These are phyloP conservation scores for Saccopteryx bilineata DNA, from an alignment of 2,113 vertebrate genomes.

Conservation along the genomic window DNA sequence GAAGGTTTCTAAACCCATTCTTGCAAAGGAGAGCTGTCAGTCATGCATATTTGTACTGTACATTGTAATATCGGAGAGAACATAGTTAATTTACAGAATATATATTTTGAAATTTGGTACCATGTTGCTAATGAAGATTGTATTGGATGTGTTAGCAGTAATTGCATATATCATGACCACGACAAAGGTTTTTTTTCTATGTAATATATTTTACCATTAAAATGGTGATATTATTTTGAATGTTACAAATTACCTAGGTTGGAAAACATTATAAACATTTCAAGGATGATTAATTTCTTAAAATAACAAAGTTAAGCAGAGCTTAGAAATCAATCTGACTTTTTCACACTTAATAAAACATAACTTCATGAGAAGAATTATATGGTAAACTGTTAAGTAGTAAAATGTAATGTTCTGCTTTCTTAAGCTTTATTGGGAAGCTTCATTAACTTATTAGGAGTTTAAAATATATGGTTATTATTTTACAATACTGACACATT, in stretches of 20 bases:
- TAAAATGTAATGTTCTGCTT: conserved; percentile 65
- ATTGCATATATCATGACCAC: conserved; percentile 20
- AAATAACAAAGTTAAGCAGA: conserved; percentile 83
- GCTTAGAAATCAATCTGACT: conserved; percentile 80
- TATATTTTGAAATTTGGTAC: conserved; percentile 58
- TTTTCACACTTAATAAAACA: conserved; percentile 86
- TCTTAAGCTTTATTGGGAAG: background rate
- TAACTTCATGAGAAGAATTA: conserved; percentile 82
- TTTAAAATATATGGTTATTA: background rate
- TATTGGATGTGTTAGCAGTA: background rate
- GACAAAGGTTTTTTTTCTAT: conserved; percentile 44
- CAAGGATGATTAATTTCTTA: conserved; percentile 85
- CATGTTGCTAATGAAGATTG: conserved; percentile 23
- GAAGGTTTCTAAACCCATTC: background rate
- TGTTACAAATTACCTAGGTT: conserved; percentile 79
- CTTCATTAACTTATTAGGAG: background rate
- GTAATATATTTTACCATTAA: conserved; percentile 62
- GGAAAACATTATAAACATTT: conserved; percentile 85
- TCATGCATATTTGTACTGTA: background rate
- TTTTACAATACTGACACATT: conserved; percentile 25
- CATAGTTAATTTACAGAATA: background rate
- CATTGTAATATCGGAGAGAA: background rate
- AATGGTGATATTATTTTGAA: conserved; percentile 67
- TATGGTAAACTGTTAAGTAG: conserved; percentile 69
- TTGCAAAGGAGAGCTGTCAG: background rate